A percentile compares a stretch with the other conserved stretches of the same genome.
Evolutionary conservation across 1,140 invertebrate genomes (phyloP).

Genomic region (Macrosteles quadrilineatus): DNA sequence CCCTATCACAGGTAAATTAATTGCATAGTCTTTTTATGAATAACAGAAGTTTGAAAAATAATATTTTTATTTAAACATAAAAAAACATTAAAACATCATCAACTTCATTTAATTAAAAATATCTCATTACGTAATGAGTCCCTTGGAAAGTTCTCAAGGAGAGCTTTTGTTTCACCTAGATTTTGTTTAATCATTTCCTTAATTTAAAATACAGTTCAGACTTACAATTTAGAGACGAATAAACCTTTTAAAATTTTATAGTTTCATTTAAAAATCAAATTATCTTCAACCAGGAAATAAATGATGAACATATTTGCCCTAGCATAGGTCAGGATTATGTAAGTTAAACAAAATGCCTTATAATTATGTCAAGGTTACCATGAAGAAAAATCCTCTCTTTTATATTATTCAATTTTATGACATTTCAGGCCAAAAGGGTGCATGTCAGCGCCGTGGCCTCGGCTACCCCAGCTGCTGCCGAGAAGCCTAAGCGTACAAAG

Average conservation of each 20-base stretch:
- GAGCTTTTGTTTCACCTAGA: not conserved
- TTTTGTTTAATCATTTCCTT: not conserved
- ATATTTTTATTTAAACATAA: not conserved
- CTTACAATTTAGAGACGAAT: too few relatives aligned
- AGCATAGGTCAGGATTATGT: not conserved
- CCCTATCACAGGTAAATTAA: conserved; percentile 27
- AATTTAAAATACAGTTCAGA: not conserved
- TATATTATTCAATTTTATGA: not conserved
- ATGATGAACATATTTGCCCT: not conserved
- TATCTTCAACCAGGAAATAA: not conserved
- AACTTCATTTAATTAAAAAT: too few relatives aligned
- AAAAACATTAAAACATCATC: too few relatives aligned
- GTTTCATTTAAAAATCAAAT: not conserved
- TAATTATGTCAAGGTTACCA: not conserved
- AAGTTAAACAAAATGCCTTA: not conserved
- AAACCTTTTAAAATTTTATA: not conserved
- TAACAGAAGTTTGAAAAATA: not conserved
- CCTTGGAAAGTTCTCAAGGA: not conserved
- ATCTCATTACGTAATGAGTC: not conserved
- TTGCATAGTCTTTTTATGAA: not conserved
- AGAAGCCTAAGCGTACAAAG: conserved; percentile 57
- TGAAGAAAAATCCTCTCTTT: too few relatives aligned
- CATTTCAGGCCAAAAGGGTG: not conserved
- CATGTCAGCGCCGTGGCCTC: conserved; percentile 12
- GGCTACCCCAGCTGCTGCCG: conserved; percentile 25